A percentile compares a stretch with the other conserved stretches of the same genome.
phyloP scores from a whole-genome alignment of 2,888 invertebrate species.

The Tenthredo mesomela region DNA sequence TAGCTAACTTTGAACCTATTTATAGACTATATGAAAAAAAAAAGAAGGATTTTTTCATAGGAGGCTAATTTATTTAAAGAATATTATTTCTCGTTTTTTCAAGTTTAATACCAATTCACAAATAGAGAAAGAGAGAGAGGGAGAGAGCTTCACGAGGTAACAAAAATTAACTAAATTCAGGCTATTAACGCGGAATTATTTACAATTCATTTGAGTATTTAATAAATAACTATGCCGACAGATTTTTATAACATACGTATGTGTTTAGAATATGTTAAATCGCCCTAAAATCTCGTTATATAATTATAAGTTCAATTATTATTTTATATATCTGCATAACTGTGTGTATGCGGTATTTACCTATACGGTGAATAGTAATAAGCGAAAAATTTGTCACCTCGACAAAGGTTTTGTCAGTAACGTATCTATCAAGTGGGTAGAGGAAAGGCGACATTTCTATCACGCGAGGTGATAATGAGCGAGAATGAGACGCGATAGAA shows the following conservation, averaged over 20 bases:
- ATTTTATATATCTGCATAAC: constrained; percentile 2
- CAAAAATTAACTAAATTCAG: constrained; percentile 1
- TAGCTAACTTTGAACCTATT: constrained; percentile 51
- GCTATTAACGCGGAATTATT: neutral
- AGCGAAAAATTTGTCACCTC: constrained; percentile 23
- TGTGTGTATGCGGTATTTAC: too few relatives aligned
- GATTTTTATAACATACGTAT: neutral
- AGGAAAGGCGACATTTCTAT: neutral
- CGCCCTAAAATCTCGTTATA: neutral
- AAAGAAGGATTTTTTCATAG: neutral
- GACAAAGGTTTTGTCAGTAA: constrained; percentile 25
- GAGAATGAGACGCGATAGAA: neutral
- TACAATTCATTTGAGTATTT: neutral
- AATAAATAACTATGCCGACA: neutral
- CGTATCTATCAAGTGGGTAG: neutral
- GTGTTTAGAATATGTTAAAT: constrained; percentile 14
- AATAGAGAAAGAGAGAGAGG: neutral
- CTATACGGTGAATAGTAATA: neutral
- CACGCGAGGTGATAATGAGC: neutral
- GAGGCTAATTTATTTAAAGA: constrained; percentile 18
- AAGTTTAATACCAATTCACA: neutral
- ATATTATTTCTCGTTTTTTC: neutral
- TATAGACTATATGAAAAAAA: constrained; percentile 5
- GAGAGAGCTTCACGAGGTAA: neutral
- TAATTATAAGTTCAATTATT: neutral